A percentile compares a stretch with the other conserved stretches of the same genome.
These are phyloP conservation scores for Sphinx pinastri DNA, from an alignment of 2,888 invertebrate genomes.

Conservation along the genomic window DNA sequence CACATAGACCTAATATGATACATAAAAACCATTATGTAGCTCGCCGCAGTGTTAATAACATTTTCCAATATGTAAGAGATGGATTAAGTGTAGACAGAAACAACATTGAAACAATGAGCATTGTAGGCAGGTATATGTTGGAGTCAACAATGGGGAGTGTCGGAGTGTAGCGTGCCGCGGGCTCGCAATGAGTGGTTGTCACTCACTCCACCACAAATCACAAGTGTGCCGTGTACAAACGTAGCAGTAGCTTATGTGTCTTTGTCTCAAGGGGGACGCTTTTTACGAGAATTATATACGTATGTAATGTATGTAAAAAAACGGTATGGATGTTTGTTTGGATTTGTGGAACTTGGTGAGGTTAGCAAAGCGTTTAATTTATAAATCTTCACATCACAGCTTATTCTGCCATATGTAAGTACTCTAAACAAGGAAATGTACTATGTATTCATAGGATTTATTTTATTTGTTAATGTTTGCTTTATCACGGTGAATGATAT, in stretches of 20 bases:
- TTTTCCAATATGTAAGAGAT: slow-evolving; percentile 18
- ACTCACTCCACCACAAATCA: slow-evolving; percentile 68
- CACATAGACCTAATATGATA: not conserved
- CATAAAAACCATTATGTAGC: not conserved
- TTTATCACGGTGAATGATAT: no score
- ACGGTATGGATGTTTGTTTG: not conserved
- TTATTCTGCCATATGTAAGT: no score
- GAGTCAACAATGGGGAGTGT: slow-evolving; percentile 56
- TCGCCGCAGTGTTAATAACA: not conserved
- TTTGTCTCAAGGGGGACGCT: slow-evolving; percentile 26
- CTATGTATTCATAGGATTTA: no score
- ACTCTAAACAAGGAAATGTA: no score
- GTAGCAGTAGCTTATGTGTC: slow-evolving; percentile 30
- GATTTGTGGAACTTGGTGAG: not conserved
- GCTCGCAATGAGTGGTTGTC: slow-evolving; percentile 63
- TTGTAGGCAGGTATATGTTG: slow-evolving; percentile 26
- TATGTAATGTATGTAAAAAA: not conserved
- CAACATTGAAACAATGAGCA: slow-evolving; percentile 21
- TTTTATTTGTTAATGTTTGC: no score
- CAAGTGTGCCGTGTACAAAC: slow-evolving; percentile 47
- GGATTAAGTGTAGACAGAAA: not conserved
- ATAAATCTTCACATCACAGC: no score
- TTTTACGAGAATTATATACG: not conserved
- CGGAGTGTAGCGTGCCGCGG: slow-evolving; percentile 52
- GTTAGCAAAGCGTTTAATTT: not conserved